Conservation (phyloP, 2,113 vertebrate genomes). For the Lepus europaeus region DNA sequence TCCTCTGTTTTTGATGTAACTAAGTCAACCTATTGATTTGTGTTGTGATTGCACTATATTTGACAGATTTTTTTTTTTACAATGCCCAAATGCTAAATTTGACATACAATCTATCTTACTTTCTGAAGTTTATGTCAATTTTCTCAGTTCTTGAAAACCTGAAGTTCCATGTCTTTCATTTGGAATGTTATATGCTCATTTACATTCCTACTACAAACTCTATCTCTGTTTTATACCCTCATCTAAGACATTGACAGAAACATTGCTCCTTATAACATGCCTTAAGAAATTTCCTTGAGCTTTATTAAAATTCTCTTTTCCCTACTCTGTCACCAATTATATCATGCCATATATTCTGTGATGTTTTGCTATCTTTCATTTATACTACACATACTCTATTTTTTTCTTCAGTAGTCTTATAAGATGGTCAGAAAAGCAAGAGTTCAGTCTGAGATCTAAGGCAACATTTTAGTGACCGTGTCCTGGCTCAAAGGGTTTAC, state of each 20-base stretch:
- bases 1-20: background rate
- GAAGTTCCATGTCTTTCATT: background rate
- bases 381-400: background rate
- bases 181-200: background rate
- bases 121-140: conserved; percentile 24
- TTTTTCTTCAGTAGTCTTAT: background rate
- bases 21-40: background rate
- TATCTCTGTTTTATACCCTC: background rate
- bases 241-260: background rate
- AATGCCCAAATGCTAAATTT: background rate
- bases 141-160: background rate
- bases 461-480: background rate
- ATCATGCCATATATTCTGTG: background rate
- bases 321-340: background rate
- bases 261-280: background rate
- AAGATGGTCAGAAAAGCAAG: background rate
- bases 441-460: background rate
- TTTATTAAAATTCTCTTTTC: background rate
- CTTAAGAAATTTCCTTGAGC: background rate
- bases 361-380: background rate
- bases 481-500: background rate
- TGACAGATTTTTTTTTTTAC: background rate
- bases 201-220: background rate
- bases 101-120: background rate
- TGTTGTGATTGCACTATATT: background rate